A percentile compares a stretch with the other conserved stretches of the same genome.
phyloP scores from a whole-genome alignment of 1,140 invertebrate genomes.

The Drosophila mojavensis region DNA sequence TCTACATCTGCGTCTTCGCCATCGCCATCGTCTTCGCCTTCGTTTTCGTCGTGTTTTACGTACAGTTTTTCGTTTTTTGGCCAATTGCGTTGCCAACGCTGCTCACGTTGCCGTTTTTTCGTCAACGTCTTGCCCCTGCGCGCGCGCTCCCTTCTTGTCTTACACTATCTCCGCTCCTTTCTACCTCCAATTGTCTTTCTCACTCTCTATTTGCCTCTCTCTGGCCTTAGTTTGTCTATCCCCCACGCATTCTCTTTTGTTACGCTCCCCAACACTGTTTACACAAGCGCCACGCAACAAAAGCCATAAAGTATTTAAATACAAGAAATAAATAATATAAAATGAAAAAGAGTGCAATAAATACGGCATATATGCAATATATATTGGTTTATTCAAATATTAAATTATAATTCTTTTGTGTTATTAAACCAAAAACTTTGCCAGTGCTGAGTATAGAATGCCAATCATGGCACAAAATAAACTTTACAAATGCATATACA shows the following conservation, averaged over 20 bases:
- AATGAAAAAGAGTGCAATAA: not conserved
- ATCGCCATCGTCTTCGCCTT: not conserved
- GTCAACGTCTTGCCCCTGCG: constrained; percentile 58
- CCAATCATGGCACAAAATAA: constrained; percentile 21
- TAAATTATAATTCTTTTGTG: constrained; percentile 24
- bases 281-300: constrained; percentile 1
- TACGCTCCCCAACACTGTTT: constrained; percentile 10
- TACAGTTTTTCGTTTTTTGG: constrained; percentile 64
- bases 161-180: constrained; percentile 1
- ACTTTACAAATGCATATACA: constrained; percentile 7
- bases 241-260: constrained; percentile 18
- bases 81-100: constrained; percentile 53
- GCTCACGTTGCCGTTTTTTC: constrained; percentile 38
- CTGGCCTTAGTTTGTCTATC: not conserved
- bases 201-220: constrained; percentile 1
- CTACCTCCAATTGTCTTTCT: constrained; percentile 1
- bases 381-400: not conserved
- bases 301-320: constrained; percentile 6
- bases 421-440: constrained; percentile 34
- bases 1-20: not conserved
- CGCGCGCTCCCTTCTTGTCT: constrained; percentile 14
- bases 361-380: not conserved
- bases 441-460: constrained; percentile 17
- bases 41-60: constrained; percentile 35
- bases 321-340: constrained; percentile 11